These are phyloP conservation scores for Microtus richardsoni DNA, from an alignment of 2,113 vertebrate species.

Conservation along the genomic window DNA sequence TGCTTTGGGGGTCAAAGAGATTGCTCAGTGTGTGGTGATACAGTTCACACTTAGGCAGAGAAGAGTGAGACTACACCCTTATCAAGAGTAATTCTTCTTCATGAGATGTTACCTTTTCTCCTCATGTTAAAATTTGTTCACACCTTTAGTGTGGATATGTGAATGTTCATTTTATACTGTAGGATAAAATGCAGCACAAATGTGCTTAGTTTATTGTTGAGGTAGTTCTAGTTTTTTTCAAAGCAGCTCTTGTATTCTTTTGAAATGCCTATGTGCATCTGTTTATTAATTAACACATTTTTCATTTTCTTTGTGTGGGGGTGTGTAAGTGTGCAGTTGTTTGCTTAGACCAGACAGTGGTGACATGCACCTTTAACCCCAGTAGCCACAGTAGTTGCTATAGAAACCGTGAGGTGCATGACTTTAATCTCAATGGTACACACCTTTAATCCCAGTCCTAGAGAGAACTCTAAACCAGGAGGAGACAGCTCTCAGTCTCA, in stretches of 20 bases:
- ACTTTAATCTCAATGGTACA: no score
- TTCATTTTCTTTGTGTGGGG: background rate
- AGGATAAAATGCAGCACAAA: background rate
- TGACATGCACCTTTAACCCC: no score
- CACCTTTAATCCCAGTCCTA: no score
- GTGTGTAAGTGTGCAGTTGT: background rate
- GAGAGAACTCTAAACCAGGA: no score
- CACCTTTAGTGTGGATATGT: background rate
- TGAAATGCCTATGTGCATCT: fast-evolving
- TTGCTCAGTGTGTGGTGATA: background rate
- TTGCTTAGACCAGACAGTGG: background rate
- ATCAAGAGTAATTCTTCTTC: background rate
- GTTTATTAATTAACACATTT: background rate
- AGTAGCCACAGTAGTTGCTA: no score
- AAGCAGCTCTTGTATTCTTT: background rate
- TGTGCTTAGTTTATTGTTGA: background rate
- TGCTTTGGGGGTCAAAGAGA: background rate
- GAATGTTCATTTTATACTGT: background rate
- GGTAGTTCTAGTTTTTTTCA: background rate
- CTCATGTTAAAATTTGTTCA: background rate
- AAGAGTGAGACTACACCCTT: background rate
- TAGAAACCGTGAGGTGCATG: no score
- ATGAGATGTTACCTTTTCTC: background rate
- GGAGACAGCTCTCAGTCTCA: no score
- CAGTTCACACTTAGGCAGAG: background rate